These are phyloP conservation scores for Coendou prehensilis DNA, from an alignment of 2,797 vertebrate genomes.

Conservation along the genomic window DNA sequence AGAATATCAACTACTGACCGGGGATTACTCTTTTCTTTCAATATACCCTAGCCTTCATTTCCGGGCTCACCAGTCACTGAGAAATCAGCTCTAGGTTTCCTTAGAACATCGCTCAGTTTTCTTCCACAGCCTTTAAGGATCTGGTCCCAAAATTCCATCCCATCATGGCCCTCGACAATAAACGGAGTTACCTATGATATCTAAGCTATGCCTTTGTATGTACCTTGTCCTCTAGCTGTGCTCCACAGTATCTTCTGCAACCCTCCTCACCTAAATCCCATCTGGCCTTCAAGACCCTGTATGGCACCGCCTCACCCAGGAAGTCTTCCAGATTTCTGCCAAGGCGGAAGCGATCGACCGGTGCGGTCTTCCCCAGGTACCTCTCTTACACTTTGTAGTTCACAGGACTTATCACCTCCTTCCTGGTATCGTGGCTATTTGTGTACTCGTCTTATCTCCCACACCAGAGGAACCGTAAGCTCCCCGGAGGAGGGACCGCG, in stretches of 20 bases:
- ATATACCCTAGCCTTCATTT: slow-evolving; percentile 64
- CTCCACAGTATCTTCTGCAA: not conserved
- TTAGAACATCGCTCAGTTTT: slow-evolving; percentile 40
- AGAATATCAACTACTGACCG: slow-evolving; percentile 28
- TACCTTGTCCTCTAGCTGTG: slow-evolving; percentile 52
- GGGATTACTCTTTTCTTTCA: slow-evolving; percentile 34
- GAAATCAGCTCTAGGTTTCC: slow-evolving; percentile 61
- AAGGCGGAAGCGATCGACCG: slow-evolving; percentile 43
- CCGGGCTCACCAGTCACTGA: slow-evolving; percentile 78
- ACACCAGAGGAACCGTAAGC: not conserved
- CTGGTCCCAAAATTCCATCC: not conserved
- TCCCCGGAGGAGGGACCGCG: slow-evolving; percentile 11
- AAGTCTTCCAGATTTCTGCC: slow-evolving; percentile 61
- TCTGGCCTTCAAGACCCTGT: not conserved
- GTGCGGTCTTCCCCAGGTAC: not conserved
- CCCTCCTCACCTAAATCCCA: not conserved
- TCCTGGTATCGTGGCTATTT: slow-evolving; percentile 36
- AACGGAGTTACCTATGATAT: not conserved
- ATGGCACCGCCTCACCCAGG: slow-evolving; percentile 58
- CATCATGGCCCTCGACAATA: not conserved
- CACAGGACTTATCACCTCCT: slow-evolving; percentile 28
- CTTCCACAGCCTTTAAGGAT: not conserved
- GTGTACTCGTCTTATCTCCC: slow-evolving; percentile 67
- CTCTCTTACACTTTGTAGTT: not conserved
- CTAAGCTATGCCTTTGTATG: not conserved